phyloP scores from a whole-genome alignment of 2,888 invertebrate genomes.

The Portevinia maculata region DNA sequence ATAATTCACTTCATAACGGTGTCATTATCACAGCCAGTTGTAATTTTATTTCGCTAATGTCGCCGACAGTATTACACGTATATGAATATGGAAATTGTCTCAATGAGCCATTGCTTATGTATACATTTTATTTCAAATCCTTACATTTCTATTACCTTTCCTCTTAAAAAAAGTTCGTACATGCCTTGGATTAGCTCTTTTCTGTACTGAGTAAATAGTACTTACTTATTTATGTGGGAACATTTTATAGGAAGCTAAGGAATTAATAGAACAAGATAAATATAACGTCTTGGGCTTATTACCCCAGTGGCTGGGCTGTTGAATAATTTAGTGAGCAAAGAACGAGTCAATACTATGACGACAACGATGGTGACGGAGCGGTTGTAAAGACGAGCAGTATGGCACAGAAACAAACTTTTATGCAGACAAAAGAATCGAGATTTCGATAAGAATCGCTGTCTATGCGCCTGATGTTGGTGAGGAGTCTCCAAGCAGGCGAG shows the following conservation, averaged over 20 bases:
- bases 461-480: not conserved
- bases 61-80: conserved; percentile 46
- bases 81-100: conserved; percentile 60
- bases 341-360: conserved; percentile 18
- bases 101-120: conserved; percentile 49
- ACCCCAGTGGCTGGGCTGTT: conserved; percentile 50
- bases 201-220: conserved; percentile 8
- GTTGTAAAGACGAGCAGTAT: not conserved
- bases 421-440: conserved; percentile 4
- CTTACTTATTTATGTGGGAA: conserved; percentile 64
- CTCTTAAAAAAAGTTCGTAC: conserved; percentile 15
- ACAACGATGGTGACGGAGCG: conserved; percentile 33
- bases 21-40: conserved; percentile 2
- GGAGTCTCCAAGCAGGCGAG: not conserved
- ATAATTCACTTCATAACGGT: conserved; percentile 43
- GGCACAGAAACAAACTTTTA: not conserved
- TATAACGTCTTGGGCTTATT: conserved; percentile 59
- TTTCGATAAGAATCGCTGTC: conserved; percentile 42
- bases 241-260: conserved; percentile 53
- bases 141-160: conserved; percentile 3
- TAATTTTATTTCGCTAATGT: not conserved
- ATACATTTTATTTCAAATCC: conserved; percentile 39
- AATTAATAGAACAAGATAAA: conserved; percentile 23
- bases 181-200: conserved; percentile 24
- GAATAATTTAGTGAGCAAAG: conserved; percentile 52